Evolutionary conservation across 2,888 invertebrate species (phyloP), one percentile per base, ranked within the genome.

Genomic region (Stegana nigrithorax): DNA sequence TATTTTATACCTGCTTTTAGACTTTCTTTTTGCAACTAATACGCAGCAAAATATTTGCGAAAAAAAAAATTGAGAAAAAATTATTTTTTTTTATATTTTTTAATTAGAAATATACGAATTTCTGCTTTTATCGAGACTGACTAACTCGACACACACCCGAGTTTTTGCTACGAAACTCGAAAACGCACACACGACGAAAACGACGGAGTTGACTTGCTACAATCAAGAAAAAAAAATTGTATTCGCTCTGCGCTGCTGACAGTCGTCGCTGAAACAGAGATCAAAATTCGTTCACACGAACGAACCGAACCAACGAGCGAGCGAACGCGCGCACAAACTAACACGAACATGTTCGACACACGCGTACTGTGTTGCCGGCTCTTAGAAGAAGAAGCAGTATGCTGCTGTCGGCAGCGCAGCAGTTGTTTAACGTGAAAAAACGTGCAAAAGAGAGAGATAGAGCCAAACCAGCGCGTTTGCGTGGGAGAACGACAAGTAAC

Each of bases 111-210:
- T 39, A 8, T 29, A 39, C 4, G n/a, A n/a, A n/a, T n/a, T n/a
- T n/a, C n/a, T n/a, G n/a, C n/a, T n/a, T n/a, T n/a, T n/a, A n/a
- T n/a, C 62, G 39, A 36, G 63, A 59, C 61, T 12, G 47, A 25
- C 32, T 10, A 39, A 44, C 10, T 68, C 69, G 65, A 65, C 78
- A 73, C 68, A 79, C 78, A 75, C 78, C 75, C 72, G 80, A 73
- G 73, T 78, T 79, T 75, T 79, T 68, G 67, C 74, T 32, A 12
- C 32, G 53, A 32, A 53, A 53, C 53, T 53, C 53, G 32, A 32
- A 53, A 32, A 29, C 45, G 53, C 29, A 53, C 53, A 27, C 53
- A 53, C 53, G 53, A 53, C 53, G 53, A 25, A n/a, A 14, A 51
- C 51, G 51, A 51, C 47, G 47, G 44, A 44, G 27, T 26, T 51